Evolutionary conservation across 2,113 vertebrate genomes (phyloP), one percentile per base, ranked within the genome.

Genomic region (Pontoporia blainvillei): DNA sequence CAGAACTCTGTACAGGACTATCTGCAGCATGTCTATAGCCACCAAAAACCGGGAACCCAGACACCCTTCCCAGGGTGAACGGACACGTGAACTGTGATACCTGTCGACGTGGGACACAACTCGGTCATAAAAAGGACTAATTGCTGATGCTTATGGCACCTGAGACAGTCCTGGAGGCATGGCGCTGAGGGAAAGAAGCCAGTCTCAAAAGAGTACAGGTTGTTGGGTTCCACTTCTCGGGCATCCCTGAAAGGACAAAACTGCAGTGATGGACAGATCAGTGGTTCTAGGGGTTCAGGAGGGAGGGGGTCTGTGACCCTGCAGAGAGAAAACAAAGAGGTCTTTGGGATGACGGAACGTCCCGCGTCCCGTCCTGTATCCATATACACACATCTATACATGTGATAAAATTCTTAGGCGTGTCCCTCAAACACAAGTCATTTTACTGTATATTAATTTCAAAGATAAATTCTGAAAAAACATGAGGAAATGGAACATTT

Each of bases 381-480:
- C 52, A 52, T 52, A 52, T 52, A 9, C 66, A 49, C 46, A 67
- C 4, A 61, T 52, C 69, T n/a, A 23, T 8, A 9, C 18, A 1
- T 6, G 5, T 31, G n/a, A 44, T 67, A 54, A 15, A 86, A 52
- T 39, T 67, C 69, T 62, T 3, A 54, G 39, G 25, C 1, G 1
- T 34, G 31, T 8, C 27, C 54, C 4, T 18, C 27, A 0, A 75
- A 20, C 27, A 21, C 17, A 73, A 61, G 64, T 39, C 73, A 46
- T n/a, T 69, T 86, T n/a, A 44, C 73, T 54, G 5, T 44, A 44
- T 67, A 5, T 57, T 93, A 61, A 66, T 82, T 82, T 73, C 49
- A 81, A 89, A 89, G 64, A 78, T 71, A 88, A 71, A 71, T 46
- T 85, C 82, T 59, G 18, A 64, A 96, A 44, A 18, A 20, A 34